Conservation (phyloP, 2,888 invertebrate genomes). For the Fragum fragum region DNA sequence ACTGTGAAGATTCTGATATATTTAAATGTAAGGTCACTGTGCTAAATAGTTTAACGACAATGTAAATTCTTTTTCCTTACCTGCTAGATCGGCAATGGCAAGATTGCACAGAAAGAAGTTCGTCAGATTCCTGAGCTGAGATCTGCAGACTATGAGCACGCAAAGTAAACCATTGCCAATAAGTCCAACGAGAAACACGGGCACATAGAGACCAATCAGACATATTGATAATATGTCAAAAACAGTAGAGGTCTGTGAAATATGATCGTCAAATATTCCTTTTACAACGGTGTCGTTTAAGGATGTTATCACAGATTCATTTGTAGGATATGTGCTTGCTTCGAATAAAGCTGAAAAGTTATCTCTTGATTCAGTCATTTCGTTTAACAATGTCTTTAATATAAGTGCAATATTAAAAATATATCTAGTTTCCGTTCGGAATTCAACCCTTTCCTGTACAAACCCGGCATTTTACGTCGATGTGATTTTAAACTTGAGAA, state of each 20-base stretch:
- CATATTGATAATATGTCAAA: constrained; percentile 36
- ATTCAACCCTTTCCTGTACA: no score
- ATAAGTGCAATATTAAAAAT: no score
- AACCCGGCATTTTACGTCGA: no score
- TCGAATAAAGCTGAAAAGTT: neutral
- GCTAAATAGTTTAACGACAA: no score
- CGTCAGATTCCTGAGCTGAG: constrained; percentile 69
- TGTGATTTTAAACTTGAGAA: no score
- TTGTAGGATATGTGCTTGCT: neutral
- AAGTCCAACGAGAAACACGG: constrained; percentile 68
- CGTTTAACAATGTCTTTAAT: no score
- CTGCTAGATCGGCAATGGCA: constrained; percentile 71
- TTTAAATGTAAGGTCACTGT: no score
- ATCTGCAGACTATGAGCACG: constrained; percentile 59
- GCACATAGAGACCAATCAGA: constrained; percentile 67
- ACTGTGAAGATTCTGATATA: no score
- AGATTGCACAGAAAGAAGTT: constrained; percentile 73
- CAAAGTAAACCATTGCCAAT: constrained; percentile 69
- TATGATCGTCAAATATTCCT: constrained; percentile 34
- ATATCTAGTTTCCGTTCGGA: no score
- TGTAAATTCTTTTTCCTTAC: no score
- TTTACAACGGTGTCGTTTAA: constrained; percentile 36
- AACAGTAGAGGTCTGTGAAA: neutral
- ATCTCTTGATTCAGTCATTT: no score
- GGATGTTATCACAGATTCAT: constrained; percentile 16